Conservation (phyloP, 2,888 invertebrate species). For the Diaphora mendica region DNA sequence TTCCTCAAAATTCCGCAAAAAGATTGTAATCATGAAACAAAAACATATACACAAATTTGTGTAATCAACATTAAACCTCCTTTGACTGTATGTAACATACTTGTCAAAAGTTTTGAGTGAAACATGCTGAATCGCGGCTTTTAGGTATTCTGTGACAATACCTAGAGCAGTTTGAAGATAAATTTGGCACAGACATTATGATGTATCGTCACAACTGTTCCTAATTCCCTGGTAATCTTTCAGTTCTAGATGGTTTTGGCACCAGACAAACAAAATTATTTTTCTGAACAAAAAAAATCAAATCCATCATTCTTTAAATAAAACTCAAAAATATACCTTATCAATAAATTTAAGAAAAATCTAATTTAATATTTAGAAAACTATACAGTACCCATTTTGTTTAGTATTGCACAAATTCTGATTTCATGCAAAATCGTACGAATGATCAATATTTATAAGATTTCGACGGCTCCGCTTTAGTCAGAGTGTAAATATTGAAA, state of each 20-base stretch:
- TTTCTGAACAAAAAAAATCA: slow-evolving; percentile 56
- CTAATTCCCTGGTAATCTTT: slow-evolving; percentile 57
- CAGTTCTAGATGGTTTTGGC: slow-evolving; percentile 80
- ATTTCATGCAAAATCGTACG: slow-evolving; percentile 78
- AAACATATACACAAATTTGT: slow-evolving; percentile 37
- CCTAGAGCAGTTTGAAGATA: slow-evolving; percentile 58
- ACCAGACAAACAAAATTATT: slow-evolving; percentile 55
- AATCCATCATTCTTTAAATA: slow-evolving; percentile 64
- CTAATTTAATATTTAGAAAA: slow-evolving; percentile 71
- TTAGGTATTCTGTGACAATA: slow-evolving; percentile 35
- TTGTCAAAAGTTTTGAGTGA: slow-evolving; percentile 5
- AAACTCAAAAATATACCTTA: slow-evolving; percentile 70
- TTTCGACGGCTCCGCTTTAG: slow-evolving; percentile 34
- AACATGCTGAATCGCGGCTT: slow-evolving; percentile 13
- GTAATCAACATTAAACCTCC: slow-evolving; percentile 24
- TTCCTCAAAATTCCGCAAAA: slow-evolving; percentile 64
- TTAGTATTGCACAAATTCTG: slow-evolving; percentile 78
- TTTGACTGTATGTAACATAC: slow-evolving; percentile 2
- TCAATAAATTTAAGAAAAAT: slow-evolving; percentile 62
- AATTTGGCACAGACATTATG: slow-evolving; percentile 80
- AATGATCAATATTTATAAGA: slow-evolving; percentile 54
- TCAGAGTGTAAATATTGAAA: slow-evolving; percentile 41
- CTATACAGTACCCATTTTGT: slow-evolving; percentile 72
- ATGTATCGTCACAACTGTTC: slow-evolving; percentile 61
- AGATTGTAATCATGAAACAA: slow-evolving; percentile 22